These are phyloP conservation scores for Diplosoma virens DNA, from an alignment of 23 tunicate species.

Conservation along the genomic window DNA sequence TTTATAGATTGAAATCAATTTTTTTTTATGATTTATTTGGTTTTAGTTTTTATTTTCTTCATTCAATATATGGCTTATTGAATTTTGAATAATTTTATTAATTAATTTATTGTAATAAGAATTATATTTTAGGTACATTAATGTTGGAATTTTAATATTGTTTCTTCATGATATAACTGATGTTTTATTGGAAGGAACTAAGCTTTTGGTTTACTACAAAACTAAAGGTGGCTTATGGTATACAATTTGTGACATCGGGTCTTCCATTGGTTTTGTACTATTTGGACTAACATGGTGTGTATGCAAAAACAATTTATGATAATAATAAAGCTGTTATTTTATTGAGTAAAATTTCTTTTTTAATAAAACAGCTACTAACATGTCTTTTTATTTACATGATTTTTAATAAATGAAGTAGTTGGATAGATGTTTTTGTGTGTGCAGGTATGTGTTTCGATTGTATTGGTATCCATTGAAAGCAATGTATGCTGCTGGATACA, in stretches of 20 bases:
- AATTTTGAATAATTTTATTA: neutral
- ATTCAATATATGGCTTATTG: neutral
- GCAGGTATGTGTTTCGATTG: slow-evolving; percentile 78
- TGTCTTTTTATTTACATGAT: neutral
- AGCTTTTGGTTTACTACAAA: slow-evolving; percentile 77
- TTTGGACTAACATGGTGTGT: slow-evolving; percentile 88
- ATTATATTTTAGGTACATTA: slow-evolving; percentile 58
- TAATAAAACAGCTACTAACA: neutral
- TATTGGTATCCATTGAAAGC: slow-evolving; percentile 96
- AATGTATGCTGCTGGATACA: slow-evolving; percentile 84
- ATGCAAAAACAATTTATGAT: neutral
- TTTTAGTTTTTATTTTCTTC: too few species aligned
- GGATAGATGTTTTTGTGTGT: neutral
- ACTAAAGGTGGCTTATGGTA: slow-evolving; percentile 85
- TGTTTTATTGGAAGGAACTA: slow-evolving; percentile 71
- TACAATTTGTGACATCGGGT: slow-evolving; percentile 59
- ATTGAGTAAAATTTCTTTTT: neutral
- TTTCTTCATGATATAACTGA: slow-evolving; percentile 94
- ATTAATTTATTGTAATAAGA: neutral
- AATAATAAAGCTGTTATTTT: neutral
- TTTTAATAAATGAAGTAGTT: neutral
- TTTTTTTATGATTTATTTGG: neutral
- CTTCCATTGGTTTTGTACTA: slow-evolving; percentile 73
- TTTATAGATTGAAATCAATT: too few species aligned
- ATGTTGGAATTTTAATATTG: slow-evolving; percentile 72